Base-by-base conservation (phyloP, 2,888 invertebrate genomes). In the Epistrophe grossulariae region DNA sequence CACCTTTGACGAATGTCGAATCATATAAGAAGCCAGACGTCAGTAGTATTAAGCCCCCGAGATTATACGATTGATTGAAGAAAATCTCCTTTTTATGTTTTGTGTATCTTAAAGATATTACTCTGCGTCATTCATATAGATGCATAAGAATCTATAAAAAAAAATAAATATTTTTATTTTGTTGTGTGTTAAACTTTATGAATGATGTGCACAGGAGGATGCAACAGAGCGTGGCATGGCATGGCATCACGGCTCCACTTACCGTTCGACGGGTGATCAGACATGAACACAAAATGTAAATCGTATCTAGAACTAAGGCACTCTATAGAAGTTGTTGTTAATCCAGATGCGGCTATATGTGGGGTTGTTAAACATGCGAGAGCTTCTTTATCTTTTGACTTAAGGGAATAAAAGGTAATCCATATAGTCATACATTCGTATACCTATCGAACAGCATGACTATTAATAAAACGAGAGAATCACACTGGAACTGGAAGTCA, bases 171-270 rank as follows among this genome's bases (percentile, higher is more conserved):
- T 43, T 82, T 52, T 40, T n/a, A n/a, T 57, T 66, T 59, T 66
- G 66, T 62, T 50, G 35, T 74, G 78, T 60, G 68, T 71, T 72
- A 72, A 60, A 79, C 38, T 79, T 87, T 83, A 87, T 87, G 87
- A 85, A 83, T 87, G 83, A 87, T 87, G 87, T 79, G 76, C 79
- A 83, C 87, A 83, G 79, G 87, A 87, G 83, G 83, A 87, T 78
- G 72, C 81, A 81, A 28, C 71, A 74, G 68, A 74, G 68, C 66
- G 57, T 57, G 60, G 60, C 57, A 24, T 57, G 55, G 55, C 57
- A 3, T 24, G 24, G 24, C 24, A 24, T 24, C 24, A 48, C 40
- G 43, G 38, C 62, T 64, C 35, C n/a, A 64, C 87, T 71, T 38
- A 66, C 64, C 64, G 78, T 79, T 71, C 83, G 78, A 79, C 66